phyloP scores from a whole-genome alignment of 2,797 vertebrate genomes.

The Neosilurus mollespiculum region DNA sequence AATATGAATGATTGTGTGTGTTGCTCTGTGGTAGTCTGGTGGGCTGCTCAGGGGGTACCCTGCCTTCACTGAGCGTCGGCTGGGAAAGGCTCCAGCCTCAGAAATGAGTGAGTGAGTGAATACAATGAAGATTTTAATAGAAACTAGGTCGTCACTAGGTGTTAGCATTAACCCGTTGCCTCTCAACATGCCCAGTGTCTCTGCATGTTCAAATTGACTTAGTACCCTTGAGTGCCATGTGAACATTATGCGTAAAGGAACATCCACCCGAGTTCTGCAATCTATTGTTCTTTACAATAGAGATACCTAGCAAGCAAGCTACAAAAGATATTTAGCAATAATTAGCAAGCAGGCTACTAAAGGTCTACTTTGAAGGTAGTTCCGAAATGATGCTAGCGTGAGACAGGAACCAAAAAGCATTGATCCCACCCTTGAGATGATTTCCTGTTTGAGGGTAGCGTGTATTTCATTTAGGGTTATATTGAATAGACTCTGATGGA shows the following conservation, averaged over 20 bases:
- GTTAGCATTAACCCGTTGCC: too few relatives aligned
- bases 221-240: background rate
- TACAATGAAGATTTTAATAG: too few relatives aligned
- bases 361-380: background rate
- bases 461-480: background rate
- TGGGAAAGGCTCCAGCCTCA: too few relatives aligned
- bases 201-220: background rate
- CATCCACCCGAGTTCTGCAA: background rate
- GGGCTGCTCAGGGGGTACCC: too few relatives aligned
- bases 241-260: background rate
- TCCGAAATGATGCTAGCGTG: background rate
- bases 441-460: background rate
- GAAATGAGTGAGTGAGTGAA: too few relatives aligned
- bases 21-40: too few relatives aligned
- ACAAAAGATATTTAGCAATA: background rate
- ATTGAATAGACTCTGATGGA: background rate
- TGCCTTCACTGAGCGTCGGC: too few relatives aligned
- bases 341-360: background rate
- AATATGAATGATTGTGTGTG: too few relatives aligned
- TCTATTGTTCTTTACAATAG: background rate
- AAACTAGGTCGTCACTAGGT: too few relatives aligned
- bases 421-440: background rate
- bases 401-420: conserved; percentile 19
- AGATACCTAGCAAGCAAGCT: conserved; percentile 11
- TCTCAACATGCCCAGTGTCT: background rate